Evolutionary conservation across 2,797 vertebrate genomes (phyloP), one percentile per base, ranked within the genome.

Genomic region (Threskiornis aethiopicus): DNA sequence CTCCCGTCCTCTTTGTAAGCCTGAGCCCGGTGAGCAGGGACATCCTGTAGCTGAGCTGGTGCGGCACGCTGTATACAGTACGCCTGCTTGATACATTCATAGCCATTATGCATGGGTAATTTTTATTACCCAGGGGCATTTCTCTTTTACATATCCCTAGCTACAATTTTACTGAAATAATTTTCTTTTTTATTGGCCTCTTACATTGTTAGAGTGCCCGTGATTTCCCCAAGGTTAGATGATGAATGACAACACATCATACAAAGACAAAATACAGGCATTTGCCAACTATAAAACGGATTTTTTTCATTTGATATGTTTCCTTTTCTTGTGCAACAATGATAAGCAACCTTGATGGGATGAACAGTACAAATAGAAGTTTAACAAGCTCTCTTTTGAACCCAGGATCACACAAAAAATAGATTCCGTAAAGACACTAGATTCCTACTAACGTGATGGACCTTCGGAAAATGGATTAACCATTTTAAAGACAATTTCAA

Each of bases 151-250:
- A 96, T 96, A 96, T 96, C 93, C 87, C 93, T 71, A 90, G 93
- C 84, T 91, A 66, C 81, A 89, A 73, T 93, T 94, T 95, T 86
- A 93, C 91, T 90, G 92, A 93, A 97, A 96, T 95, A 0, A 58
- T 95, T 97, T 97, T 91, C 94, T 96, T 94, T 96, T 96, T 97
- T 95, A 97, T 96, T 96, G 95, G 93, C 79, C 93, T 96, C 89
- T 94, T 96, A 95, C 79, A 93, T 94, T 91, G 95, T 95, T 90
- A 88, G 89, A 96, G 92, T 62, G 89, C 73, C 92, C 20, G 0
- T 94, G 96, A 97, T 97, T 97, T 97, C 96, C 96, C 97, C 87
- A 96, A 91, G 97, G 96, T 96, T 82, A 86, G 93, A 55, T 92
- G 92, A 96, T 97, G 94, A 97, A 96, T 97, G 95, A 92, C 87